phyloP scores from a whole-genome alignment of 2,113 vertebrate genomes.

The Cyprinodon variegatus region DNA sequence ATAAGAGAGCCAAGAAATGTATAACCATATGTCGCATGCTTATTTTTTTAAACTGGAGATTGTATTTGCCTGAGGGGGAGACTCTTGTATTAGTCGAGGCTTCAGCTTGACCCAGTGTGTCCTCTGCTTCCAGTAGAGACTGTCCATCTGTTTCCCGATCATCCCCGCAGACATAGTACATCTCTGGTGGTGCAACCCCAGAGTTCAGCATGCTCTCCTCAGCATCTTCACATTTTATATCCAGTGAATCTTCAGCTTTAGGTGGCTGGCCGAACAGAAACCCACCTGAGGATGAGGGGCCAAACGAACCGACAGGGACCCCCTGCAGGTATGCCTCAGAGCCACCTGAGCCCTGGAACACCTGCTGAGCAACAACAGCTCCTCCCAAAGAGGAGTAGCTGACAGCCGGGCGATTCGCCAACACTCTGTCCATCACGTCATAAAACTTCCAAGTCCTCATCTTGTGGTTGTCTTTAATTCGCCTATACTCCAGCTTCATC shows the following conservation, averaged over 20 bases:
- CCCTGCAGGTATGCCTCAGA: slow-evolving; percentile 73
- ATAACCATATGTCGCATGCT: background rate
- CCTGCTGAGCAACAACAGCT: slow-evolving; percentile 80
- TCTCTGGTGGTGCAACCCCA: slow-evolving; percentile 73
- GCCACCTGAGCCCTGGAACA: slow-evolving; percentile 75
- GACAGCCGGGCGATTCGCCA: slow-evolving; percentile 82
- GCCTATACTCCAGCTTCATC: slow-evolving; percentile 92
- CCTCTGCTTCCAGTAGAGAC: slow-evolving; percentile 70
- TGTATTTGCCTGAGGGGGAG: slow-evolving; percentile 82
- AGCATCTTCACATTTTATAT: slow-evolving; percentile 87
- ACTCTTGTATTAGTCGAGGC: slow-evolving; percentile 74
- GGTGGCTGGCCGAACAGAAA: slow-evolving; percentile 82
- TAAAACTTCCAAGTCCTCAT: slow-evolving; percentile 88
- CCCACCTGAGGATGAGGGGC: slow-evolving; percentile 64
- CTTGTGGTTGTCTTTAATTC: slow-evolving; percentile 88
- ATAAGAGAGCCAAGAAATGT: background rate
- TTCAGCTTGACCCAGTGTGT: slow-evolving; percentile 70
- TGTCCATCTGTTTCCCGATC: slow-evolving; percentile 82
- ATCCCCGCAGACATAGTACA: slow-evolving; percentile 81
- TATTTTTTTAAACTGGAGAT: background rate
- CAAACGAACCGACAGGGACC: slow-evolving; percentile 59
- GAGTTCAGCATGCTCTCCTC: slow-evolving; percentile 81
- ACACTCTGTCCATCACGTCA: slow-evolving; percentile 89
- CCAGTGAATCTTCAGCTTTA: slow-evolving; percentile 79
- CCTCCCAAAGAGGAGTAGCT: slow-evolving; percentile 81